A percentile compares a stretch with the other conserved stretches of the same genome.
phyloP scores from a whole-genome alignment of 2,797 vertebrate species.

The Peromyscus attwateri region DNA sequence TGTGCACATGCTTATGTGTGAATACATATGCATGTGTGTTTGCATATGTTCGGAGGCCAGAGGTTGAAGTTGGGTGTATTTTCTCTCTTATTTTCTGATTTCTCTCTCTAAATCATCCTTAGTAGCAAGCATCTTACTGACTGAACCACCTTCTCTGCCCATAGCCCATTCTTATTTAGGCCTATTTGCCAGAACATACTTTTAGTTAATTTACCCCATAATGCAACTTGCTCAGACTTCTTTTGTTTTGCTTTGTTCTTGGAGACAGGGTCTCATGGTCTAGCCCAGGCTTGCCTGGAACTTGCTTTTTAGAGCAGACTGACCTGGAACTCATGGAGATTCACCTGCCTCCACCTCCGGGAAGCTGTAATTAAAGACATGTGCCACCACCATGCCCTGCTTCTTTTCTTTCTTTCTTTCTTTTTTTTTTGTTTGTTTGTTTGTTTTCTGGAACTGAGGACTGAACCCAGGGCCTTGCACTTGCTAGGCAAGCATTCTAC shows the following conservation, averaged over 20 bases:
- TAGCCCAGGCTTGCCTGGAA: neutral
- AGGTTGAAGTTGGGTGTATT: neutral
- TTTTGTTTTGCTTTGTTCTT: neutral
- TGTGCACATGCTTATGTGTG: neutral
- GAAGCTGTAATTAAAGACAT: neutral
- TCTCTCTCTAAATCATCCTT: neutral
- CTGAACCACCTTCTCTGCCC: neutral
- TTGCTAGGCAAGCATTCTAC: no score
- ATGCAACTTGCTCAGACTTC: neutral
- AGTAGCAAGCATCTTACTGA: neutral
- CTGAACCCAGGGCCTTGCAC: no score
- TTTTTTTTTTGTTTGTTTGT: no score
- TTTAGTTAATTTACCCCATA: slow-evolving; percentile 9
- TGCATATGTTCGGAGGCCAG: neutral
- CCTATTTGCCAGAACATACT: slow-evolving; percentile 20
- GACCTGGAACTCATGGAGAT: neutral
- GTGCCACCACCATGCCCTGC: no score
- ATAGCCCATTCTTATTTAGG: neutral
- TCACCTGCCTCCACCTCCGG: neutral
- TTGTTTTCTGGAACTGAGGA: no score
- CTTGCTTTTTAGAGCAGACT: neutral
- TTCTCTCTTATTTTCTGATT: neutral
- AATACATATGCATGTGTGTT: neutral
- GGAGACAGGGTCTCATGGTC: neutral
- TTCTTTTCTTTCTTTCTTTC: neutral